Percentiles rank a stretch among this genome's conserved stretches.
phyloP scores from a whole-genome alignment of 2,797 vertebrate genomes.

The Sarcophilus harrisii region DNA sequence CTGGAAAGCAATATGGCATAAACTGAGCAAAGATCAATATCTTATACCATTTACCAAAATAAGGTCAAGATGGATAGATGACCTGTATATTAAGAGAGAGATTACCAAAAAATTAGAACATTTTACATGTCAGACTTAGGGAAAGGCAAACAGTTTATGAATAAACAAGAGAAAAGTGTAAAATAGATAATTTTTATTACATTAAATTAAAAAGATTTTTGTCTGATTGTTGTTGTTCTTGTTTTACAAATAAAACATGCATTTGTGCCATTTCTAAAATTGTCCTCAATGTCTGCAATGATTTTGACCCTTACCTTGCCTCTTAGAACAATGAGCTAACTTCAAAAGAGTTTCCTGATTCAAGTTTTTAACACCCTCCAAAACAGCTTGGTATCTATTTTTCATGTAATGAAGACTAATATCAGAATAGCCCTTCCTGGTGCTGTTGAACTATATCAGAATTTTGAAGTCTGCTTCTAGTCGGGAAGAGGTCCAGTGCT shows the following conservation, averaged over 20 bases:
- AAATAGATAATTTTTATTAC: not conserved
- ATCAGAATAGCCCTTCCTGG: not conserved
- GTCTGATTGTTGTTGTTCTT: too few species aligned
- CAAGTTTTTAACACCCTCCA: not conserved
- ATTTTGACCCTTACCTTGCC: not conserved
- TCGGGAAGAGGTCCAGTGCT: not conserved
- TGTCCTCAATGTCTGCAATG: not conserved
- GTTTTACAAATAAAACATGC: too few species aligned
- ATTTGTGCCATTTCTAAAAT: not conserved
- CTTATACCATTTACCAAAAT: too few species aligned
- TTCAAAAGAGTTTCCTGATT: not conserved
- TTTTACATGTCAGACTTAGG: too few species aligned
- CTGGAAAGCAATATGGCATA: too few species aligned
- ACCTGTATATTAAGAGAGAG: too few species aligned
- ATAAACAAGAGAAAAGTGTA: too few species aligned
- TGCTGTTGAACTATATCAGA: not conserved
- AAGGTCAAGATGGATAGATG: too few species aligned
- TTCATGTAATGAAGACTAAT: not conserved
- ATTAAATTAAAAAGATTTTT: not conserved
- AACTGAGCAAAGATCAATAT: too few species aligned
- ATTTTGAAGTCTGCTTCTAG: not conserved
- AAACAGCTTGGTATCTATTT: not conserved
- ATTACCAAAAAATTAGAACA: too few species aligned
- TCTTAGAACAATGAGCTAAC: not conserved
- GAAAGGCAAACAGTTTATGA: too few species aligned